phyloP scores from a whole-genome alignment of 2,113 vertebrate species.

The Embiotoca jacksoni region DNA sequence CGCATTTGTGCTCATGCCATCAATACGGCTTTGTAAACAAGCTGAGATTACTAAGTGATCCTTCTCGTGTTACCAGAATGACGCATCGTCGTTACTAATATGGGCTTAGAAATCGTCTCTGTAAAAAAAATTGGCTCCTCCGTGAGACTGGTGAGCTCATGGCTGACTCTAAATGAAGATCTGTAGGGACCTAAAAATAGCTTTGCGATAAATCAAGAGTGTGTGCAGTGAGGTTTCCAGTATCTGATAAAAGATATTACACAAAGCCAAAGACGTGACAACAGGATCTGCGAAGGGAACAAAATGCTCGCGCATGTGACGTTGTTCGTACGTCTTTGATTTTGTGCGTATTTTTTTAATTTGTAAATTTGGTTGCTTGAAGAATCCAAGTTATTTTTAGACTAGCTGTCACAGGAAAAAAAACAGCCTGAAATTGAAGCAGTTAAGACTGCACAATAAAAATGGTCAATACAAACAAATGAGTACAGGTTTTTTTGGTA shows the following conservation, averaged over 20 bases:
- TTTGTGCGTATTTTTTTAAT: neutral
- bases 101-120: slow-evolving; percentile 5
- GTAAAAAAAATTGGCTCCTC: slow-evolving; percentile 49
- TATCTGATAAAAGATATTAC: slow-evolving; percentile 44
- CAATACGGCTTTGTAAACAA: slow-evolving; percentile 33
- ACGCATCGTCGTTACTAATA: slow-evolving; percentile 42
- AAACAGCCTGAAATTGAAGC: no score
- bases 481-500: no score
- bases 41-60: slow-evolving; percentile 44
- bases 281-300: neutral
- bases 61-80: slow-evolving; percentile 40
- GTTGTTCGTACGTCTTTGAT: neutral
- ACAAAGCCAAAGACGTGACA: slow-evolving; percentile 47
- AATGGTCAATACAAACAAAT: no score
- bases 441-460: no score
- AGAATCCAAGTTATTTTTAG: neutral
- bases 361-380: neutral
- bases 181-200: slow-evolving; percentile 71
- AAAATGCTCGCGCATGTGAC: neutral
- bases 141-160: slow-evolving; percentile 43
- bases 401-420: no score
- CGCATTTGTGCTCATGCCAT: neutral
- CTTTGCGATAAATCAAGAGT: slow-evolving; percentile 52
- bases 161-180: slow-evolving; percentile 68
- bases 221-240: slow-evolving; percentile 18